Evolutionary conservation across 1,140 invertebrate genomes (phyloP).

Genomic region (Armadillidium nasatum): DNA sequence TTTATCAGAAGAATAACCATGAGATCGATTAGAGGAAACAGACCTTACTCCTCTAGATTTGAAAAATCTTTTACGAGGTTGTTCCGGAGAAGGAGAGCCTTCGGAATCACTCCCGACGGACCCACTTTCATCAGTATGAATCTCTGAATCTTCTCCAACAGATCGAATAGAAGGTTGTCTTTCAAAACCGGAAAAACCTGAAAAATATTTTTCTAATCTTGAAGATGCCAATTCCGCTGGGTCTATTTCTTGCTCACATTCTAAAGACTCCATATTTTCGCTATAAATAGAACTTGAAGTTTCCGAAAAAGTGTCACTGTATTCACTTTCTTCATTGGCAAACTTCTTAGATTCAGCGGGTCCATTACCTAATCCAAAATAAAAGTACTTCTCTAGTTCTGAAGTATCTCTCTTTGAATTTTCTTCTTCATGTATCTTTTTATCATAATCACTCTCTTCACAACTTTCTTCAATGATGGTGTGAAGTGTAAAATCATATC

Average conservation of each 20-base stretch:
- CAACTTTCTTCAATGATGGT: constrained; percentile 91
- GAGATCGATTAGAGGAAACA: constrained; percentile 30
- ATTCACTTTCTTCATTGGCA: constrained; percentile 50
- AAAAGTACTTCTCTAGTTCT: constrained; percentile 86
- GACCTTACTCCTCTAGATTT: constrained; percentile 60
- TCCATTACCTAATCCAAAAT: constrained; percentile 72
- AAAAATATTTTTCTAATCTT: constrained; percentile 84
- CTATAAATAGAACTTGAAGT: constrained; percentile 76
- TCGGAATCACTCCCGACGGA: constrained; percentile 79
- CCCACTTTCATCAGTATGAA: constrained; percentile 66
- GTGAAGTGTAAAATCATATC: constrained; percentile 82
- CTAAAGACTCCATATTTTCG: constrained; percentile 59
- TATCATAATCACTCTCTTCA: constrained; percentile 65
- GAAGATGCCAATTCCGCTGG: constrained; percentile 73
- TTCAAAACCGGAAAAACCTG: constrained; percentile 75
- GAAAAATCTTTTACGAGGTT: constrained; percentile 65
- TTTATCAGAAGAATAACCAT: constrained; percentile 27
- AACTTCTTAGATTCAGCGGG: constrained; percentile 44
- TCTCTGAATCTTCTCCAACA: constrained; percentile 44
- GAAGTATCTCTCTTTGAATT: constrained; percentile 56
- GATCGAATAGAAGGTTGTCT: constrained; percentile 48
- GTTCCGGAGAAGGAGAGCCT: constrained; percentile 76
- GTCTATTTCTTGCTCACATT: constrained; percentile 49
- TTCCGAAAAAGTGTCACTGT: constrained; percentile 69
- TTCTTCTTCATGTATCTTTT: constrained; percentile 61